Evolutionary conservation across 2,113 vertebrate species (phyloP), one percentile per base, ranked within the genome.

Genomic region (Ciconia maguari): DNA sequence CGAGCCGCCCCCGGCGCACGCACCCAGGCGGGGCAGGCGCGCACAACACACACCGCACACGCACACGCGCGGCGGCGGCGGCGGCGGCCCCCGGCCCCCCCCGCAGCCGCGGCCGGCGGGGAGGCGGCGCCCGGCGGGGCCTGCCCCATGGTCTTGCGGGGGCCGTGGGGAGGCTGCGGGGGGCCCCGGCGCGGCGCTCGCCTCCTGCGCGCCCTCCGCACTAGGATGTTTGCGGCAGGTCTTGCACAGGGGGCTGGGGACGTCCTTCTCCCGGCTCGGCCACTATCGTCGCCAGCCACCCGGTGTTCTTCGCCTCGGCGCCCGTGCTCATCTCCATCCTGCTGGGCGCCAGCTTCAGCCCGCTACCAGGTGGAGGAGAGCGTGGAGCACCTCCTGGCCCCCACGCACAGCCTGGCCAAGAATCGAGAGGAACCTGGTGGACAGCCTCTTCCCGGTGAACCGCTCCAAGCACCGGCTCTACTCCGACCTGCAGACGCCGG

Each of bases 381-480:
- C 97, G 99, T 99, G 97, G 99, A 99, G 97, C 98, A 98, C 97
- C 98, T 99, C 98, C 98, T 99, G 80, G 99, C 99, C 72, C 99
- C 99, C 93, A 99, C 99, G 71, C 99, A 99, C 98, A 99, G 99
- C 97, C 97, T 99, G 96, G 99, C 99, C 76, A 99, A 99, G 98
- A 99, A 99, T 99, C 68, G 99, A 99, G 98, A 99, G 99, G 86
- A 99, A 99, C 98, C 98, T 99, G 92, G 99, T 99, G 97, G 98
- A 99, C 96, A 99, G 99, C 97, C 98, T 99, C 83, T 99, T 99
- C 97, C 99, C 99, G 22, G 98, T 99, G 48, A 99, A 99, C 98
- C 98, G 99, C 92, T 99, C 99, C 97, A 99, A 99, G 91, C 99
- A 99, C 98, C 98, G 99, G 86, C 99, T 99, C 77, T 99, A 99